A percentile compares a stretch with the other conserved stretches of the same genome.
Conservation (phyloP, 1,140 invertebrate genomes). For the Ganaspis sp. region DNA sequence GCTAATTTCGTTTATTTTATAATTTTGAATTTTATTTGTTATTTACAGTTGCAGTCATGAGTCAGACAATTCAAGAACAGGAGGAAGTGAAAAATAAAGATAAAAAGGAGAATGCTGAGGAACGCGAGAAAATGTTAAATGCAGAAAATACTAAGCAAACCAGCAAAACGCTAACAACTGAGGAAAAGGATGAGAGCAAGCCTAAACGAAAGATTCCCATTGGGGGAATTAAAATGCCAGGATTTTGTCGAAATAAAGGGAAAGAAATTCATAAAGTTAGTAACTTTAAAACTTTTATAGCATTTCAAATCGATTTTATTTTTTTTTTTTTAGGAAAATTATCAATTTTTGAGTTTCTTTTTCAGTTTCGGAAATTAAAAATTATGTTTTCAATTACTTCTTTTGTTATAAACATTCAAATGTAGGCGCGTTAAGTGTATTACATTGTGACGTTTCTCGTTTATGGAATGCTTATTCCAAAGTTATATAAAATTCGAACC, state of each 20-base stretch:
- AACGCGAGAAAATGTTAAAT: slow-evolving; percentile 84
- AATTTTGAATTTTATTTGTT: slow-evolving; percentile 31
- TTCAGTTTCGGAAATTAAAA: no score
- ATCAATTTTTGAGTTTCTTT: no score
- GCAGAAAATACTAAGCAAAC: slow-evolving; percentile 77
- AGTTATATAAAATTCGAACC: no score
- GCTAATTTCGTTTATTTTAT: slow-evolving; percentile 57
- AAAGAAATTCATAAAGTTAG: slow-evolving; percentile 81
- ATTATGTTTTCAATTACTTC: no score
- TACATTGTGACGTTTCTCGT: no score
- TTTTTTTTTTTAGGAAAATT: background rate
- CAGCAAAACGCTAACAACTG: slow-evolving; percentile 65
- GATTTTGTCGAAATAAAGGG: slow-evolving; percentile 86
- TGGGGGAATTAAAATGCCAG: slow-evolving; percentile 88
- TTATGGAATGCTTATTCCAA: no score
- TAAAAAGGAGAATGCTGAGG: slow-evolving; percentile 83
- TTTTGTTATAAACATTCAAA: no score
- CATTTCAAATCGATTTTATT: background rate
- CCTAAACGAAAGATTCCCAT: slow-evolving; percentile 87
- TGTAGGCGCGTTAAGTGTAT: no score
- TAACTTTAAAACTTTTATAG: background rate
- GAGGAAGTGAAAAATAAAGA: slow-evolving; percentile 79
- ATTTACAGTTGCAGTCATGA: slow-evolving; percentile 59
- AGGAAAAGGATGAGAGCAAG: slow-evolving; percentile 78
- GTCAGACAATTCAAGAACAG: slow-evolving; percentile 55